Evolutionary conservation across 2,113 vertebrate genomes (phyloP).

Genomic region (Eublepharis macularius): DNA sequence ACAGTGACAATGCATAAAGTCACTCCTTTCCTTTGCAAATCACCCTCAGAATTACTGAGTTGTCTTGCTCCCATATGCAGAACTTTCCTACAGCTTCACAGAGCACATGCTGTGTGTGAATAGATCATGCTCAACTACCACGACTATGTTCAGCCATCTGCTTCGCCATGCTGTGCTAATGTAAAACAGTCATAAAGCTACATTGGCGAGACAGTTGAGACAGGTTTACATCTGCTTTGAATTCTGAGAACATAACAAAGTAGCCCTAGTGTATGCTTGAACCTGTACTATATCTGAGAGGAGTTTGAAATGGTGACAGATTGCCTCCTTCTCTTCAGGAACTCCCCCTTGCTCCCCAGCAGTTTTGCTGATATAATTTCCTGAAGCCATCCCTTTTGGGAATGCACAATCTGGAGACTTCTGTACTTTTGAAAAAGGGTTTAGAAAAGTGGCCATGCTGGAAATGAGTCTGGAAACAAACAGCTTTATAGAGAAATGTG

Average conservation of each 20-base stretch:
- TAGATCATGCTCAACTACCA: not conserved
- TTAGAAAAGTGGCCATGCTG: not conserved
- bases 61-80: not conserved
- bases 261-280: not conserved
- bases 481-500: not conserved
- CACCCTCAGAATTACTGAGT: not conserved
- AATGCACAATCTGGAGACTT: not conserved
- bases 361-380: not conserved
- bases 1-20: not conserved
- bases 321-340: not conserved
- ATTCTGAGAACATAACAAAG: not conserved
- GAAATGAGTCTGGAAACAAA: not conserved
- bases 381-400: not conserved
- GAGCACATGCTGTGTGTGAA: not conserved
- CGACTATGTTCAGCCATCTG: not conserved
- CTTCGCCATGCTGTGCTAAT: not conserved
- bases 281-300: not conserved
- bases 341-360: too few relatives aligned
- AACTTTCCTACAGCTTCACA: not conserved
- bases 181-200: not conserved
- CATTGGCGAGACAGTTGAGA: not conserved
- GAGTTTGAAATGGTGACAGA: not conserved
- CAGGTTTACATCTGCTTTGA: slow-evolving; percentile 10
- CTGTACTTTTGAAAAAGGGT: not conserved
- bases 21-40: not conserved